A percentile compares a stretch with the other conserved stretches of the same genome.
These are phyloP conservation scores for Echinometra lucunter DNA, from an alignment of 53 echinoderm and acorn worm species.

Conservation along the genomic window DNA sequence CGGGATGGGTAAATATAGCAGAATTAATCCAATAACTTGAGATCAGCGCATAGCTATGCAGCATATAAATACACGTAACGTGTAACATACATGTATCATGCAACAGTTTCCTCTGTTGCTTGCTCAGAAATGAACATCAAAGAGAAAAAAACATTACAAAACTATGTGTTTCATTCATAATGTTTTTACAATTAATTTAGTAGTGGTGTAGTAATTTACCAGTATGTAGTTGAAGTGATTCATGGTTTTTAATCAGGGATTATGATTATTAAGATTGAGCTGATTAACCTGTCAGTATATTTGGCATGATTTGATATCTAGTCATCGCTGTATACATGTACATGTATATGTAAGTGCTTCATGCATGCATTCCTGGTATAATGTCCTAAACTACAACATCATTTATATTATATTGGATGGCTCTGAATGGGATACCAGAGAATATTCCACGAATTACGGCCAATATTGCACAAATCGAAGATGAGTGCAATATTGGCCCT, in stretches of 20 bases:
- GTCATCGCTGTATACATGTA: not conserved
- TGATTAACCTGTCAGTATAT: not conserved
- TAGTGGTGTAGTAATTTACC: not conserved
- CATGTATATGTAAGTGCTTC: not conserved
- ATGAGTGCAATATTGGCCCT: too few relatives aligned
- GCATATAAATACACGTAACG: not conserved
- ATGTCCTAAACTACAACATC: too few relatives aligned
- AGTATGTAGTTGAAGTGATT: not conserved
- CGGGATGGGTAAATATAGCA: slow-evolving; percentile 31
- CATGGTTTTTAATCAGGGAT: not conserved
- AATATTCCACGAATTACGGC: too few relatives aligned
- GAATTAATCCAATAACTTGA: not conserved
- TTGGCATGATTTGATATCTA: not conserved
- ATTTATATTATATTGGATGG: too few relatives aligned
- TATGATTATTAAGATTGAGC: not conserved
- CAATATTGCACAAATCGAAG: too few relatives aligned
- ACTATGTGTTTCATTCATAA: not conserved
- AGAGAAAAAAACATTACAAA: not conserved
- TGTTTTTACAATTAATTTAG: not conserved
- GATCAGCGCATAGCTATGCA: not conserved
- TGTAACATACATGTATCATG: not conserved
- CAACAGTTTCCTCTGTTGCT: not conserved
- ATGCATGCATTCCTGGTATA: not conserved
- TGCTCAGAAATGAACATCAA: not conserved
- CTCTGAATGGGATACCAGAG: too few relatives aligned